phyloP scores from a whole-genome alignment of 2,888 invertebrate species.

The Heliconius ismenius region DNA sequence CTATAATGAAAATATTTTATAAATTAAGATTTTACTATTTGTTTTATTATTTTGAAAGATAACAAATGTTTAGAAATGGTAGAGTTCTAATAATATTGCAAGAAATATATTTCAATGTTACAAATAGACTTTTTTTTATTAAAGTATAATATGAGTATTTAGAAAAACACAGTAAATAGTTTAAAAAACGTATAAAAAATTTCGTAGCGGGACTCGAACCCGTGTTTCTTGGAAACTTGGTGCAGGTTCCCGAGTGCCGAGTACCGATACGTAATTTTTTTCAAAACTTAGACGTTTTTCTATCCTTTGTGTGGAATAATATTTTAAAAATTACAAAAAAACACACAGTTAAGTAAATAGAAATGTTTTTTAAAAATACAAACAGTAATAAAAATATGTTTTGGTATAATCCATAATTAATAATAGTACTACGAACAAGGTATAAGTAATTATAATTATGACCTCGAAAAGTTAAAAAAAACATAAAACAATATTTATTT shows the following conservation, averaged over 20 bases:
- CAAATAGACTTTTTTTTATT: not conserved
- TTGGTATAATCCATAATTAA: not conserved
- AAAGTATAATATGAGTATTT: too few species aligned
- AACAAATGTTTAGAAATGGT: too few species aligned
- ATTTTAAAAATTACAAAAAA: not conserved
- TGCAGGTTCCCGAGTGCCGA: not conserved
- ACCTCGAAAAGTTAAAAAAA: not conserved
- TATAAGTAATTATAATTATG: conserved; percentile 22
- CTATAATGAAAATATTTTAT: conserved; percentile 64
- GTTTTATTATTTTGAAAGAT: not conserved
- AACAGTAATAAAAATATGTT: not conserved
- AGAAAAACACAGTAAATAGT: too few species aligned
- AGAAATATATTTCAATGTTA: accelerated
- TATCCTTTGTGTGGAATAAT: not conserved
- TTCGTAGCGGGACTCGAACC: too few species aligned
- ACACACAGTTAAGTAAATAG: not conserved
- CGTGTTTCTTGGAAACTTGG: not conserved
- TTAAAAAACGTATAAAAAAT: too few species aligned
- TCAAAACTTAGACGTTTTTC: not conserved
- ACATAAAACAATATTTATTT: not conserved
- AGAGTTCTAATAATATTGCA: not conserved
- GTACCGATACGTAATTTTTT: not conserved
- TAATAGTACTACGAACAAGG: not conserved
- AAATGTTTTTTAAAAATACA: not conserved
- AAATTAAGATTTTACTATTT: conserved; percentile 39